These are phyloP conservation scores for Asteroscopus sphinx DNA, from an alignment of 2,888 invertebrate genomes.

Conservation along the genomic window DNA sequence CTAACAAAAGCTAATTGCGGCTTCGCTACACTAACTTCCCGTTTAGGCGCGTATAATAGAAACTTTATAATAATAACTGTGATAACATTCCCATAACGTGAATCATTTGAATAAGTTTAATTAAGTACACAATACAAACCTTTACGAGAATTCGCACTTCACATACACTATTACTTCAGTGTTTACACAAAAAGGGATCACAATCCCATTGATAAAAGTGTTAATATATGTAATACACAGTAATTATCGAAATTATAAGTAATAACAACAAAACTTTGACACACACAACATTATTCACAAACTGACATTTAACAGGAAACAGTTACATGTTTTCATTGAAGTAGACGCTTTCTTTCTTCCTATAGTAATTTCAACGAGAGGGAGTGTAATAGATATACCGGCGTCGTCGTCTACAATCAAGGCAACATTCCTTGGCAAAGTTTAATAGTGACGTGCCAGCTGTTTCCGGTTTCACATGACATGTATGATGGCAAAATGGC, in stretches of 20 bases:
- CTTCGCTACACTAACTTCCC: slow-evolving; percentile 70
- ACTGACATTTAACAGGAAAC: slow-evolving; percentile 73
- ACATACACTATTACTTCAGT: slow-evolving; percentile 58
- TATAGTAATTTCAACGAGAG: slow-evolving; percentile 26
- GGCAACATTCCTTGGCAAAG: slow-evolving; percentile 46
- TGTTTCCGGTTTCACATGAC: slow-evolving; percentile 60
- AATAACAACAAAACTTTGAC: slow-evolving; percentile 88
- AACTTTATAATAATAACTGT: slow-evolving; percentile 75
- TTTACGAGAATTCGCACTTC: slow-evolving; percentile 59
- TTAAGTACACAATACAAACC: slow-evolving; percentile 72
- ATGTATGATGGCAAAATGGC: no score
- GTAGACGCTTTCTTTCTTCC: slow-evolving; percentile 46
- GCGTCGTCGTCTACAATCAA: slow-evolving; percentile 55
- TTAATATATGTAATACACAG: slow-evolving; percentile 63
- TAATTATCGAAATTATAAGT: slow-evolving; percentile 73
- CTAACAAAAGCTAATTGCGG: slow-evolving; percentile 51
- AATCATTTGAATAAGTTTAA: slow-evolving; percentile 78
- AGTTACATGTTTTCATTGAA: slow-evolving; percentile 55
- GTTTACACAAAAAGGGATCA: slow-evolving; percentile 57
- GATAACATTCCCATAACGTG: slow-evolving; percentile 84
- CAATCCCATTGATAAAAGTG: slow-evolving; percentile 77
- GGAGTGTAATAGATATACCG: slow-evolving; percentile 65
- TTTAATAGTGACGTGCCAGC: slow-evolving; percentile 67
- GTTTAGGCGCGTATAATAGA: slow-evolving; percentile 74
- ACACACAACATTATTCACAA: slow-evolving; percentile 76